These are phyloP conservation scores for Meghimatium bilineatum DNA, from an alignment of 2,888 invertebrate genomes.

Conservation along the genomic window DNA sequence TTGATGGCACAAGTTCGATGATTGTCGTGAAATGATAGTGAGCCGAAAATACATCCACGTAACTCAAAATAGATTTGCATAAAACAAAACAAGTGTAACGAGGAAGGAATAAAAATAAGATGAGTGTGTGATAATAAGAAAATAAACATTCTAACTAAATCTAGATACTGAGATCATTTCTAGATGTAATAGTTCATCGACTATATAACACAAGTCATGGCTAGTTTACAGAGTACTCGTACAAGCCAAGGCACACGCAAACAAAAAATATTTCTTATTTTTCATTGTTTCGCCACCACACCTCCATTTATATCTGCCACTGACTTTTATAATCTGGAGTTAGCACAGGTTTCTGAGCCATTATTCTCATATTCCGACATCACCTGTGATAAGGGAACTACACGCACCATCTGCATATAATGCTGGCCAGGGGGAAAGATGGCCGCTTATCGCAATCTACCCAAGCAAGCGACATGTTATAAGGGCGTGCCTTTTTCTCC, in stretches of 20 bases:
- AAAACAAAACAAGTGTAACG: too few species aligned
- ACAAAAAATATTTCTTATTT: background rate
- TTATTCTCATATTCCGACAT: conserved; percentile 42
- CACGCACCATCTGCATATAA: conserved; percentile 37
- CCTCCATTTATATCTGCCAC: conserved; percentile 26
- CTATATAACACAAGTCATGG: too few species aligned
- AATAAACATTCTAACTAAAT: too few species aligned
- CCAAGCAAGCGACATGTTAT: conserved; percentile 36
- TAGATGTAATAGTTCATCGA: too few species aligned
- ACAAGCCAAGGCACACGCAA: background rate
- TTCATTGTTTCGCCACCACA: conserved; percentile 24
- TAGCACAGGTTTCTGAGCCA: conserved; percentile 16
- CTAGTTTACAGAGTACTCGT: too few species aligned
- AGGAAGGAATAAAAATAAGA: too few species aligned
- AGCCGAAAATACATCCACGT: too few species aligned
- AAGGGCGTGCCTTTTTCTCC: conserved; percentile 39
- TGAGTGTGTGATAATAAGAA: too few species aligned
- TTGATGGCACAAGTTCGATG: too few species aligned
- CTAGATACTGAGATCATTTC: too few species aligned
- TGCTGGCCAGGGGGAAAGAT: conserved; percentile 19
- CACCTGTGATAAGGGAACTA: conserved; percentile 28
- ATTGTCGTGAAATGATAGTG: too few species aligned
- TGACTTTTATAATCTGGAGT: conserved; percentile 7
- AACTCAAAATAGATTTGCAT: too few species aligned
- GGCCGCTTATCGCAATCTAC: conserved; percentile 34